Conservation (phyloP, 2,113 vertebrate species). For the Psilopsiagon aymara region DNA sequence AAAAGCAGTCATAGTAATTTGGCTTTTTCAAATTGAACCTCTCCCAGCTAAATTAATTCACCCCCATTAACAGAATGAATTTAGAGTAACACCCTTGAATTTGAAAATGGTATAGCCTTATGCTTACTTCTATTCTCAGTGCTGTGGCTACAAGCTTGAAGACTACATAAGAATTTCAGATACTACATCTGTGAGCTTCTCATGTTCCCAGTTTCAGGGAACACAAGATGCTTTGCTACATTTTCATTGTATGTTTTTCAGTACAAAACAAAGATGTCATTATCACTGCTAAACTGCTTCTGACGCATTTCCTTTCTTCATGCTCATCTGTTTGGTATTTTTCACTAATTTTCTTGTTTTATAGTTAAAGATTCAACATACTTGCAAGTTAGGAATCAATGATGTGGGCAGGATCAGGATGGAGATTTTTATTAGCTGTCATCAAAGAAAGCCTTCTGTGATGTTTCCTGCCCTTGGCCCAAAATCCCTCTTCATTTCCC, state of each 20-base stretch:
- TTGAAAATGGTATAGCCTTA: background rate
- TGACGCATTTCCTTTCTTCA: background rate
- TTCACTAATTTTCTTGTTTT: background rate
- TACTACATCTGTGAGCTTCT: background rate
- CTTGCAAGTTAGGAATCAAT: background rate
- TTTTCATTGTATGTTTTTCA: background rate
- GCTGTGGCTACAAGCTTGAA: background rate
- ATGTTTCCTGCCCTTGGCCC: background rate
- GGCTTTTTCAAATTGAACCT: background rate
- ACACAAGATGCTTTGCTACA: background rate
- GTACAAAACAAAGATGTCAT: background rate
- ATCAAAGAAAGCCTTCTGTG: background rate
- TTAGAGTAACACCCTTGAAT: background rate
- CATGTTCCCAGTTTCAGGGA: background rate
- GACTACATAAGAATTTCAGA: background rate
- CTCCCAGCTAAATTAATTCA: background rate
- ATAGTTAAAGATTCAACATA: background rate
- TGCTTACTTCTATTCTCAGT: background rate
- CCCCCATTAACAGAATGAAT: background rate
- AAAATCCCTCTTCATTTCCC: rapidly evolving
- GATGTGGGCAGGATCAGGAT: background rate
- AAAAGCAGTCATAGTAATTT: background rate
- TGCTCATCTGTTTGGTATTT: background rate
- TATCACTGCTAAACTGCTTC: background rate
- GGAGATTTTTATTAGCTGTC: background rate